A percentile compares a stretch with the other conserved stretches of the same genome.
Conservation (phyloP, 2,113 vertebrate species). For the Poecile atricapillus region DNA sequence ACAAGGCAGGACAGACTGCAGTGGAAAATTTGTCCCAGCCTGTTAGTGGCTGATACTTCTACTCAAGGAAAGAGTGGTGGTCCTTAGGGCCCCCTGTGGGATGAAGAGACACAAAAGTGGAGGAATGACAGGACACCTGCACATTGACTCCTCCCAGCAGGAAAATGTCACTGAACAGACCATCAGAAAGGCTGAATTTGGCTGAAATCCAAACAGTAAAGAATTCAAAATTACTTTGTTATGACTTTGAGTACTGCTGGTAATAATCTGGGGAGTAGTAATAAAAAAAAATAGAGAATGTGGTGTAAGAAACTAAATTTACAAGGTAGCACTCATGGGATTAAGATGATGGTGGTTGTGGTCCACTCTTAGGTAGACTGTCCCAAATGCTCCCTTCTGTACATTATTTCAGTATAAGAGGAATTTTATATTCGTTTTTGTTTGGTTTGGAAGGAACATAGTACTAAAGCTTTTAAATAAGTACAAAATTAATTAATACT, state of each 20-base stretch:
- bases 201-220: background rate
- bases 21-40: background rate
- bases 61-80: background rate
- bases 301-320: background rate
- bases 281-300: background rate
- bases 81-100: background rate
- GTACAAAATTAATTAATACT: constrained; percentile 10
- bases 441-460: constrained; percentile 22
- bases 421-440: background rate
- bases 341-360: background rate
- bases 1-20: background rate
- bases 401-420: background rate
- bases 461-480: constrained; percentile 2
- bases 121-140: background rate
- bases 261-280: background rate
- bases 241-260: background rate
- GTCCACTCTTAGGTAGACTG: background rate
- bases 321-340: background rate
- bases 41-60: background rate
- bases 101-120: background rate
- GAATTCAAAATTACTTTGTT: background rate
- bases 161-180: background rate
- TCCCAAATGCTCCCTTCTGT: background rate
- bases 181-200: background rate
- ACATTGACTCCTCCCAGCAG: background rate